Base-by-base conservation (phyloP, 2,113 vertebrate species). In the Nettapus auritus region DNA sequence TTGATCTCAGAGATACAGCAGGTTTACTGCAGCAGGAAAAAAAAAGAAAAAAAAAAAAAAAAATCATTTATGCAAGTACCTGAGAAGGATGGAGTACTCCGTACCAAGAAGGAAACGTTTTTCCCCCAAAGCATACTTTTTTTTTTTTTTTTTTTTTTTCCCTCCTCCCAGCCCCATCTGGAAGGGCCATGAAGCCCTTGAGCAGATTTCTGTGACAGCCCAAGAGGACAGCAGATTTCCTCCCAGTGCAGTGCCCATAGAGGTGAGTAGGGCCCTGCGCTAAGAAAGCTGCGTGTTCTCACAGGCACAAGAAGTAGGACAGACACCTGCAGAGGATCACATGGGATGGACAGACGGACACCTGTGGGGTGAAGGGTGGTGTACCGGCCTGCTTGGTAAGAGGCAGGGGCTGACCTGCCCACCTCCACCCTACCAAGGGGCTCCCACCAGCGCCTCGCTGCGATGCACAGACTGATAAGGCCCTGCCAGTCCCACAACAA, bases 221-320 rank as follows among this genome's bases (percentile, higher is more conserved):
- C 46, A 20, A 21, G 46, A 74, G 40, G 4, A 38, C 7, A 2
- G 11, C 2, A 3, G 21, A 2, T 17, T 57, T 55, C 57, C 59
- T 26, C 29, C 22, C 5, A 2, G 31, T 6, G 38, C 5, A 7
- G 4, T 4, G 34, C 22, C 50, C 23, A 52, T 23, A 25, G 23
- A 25, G 50, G 22, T 13, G 50, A 26, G 50, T 23, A 9, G 5
- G 3, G 36, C 23, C 28, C n/a, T 13, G 5, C 34, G 42, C 19
- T 1, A 6, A 8, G 36, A 2, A 2, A 17, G 33, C 34, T 42
- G 21, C 8, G 59, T 22, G 1, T 1, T 9, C 5, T 44, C 62
- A 20, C 16, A 36, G 1, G 11, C 60, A 70, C 0, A 0, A 59
- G 12, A 22, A 62, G 26, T 18, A 26, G 42, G 62, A 56, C 34